Evolutionary conservation across 2,797 vertebrate genomes (phyloP).

Genomic region (Scarus forsteni): DNA sequence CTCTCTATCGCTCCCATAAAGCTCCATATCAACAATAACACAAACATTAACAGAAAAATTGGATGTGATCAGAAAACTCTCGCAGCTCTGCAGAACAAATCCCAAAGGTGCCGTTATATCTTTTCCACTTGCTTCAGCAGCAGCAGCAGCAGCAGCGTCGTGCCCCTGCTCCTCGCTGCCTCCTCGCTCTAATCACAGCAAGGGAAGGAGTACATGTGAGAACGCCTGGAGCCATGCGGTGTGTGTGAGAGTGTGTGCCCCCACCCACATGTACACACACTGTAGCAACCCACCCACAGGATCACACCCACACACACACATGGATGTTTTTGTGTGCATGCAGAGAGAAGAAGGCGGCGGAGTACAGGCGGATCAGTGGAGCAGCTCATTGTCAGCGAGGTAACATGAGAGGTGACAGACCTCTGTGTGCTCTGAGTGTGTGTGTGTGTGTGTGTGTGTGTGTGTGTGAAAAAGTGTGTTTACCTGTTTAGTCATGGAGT

Average conservation of each 20-base stretch:
- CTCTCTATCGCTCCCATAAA: conserved; percentile 18
- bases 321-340: conserved; percentile 39
- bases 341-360: conserved; percentile 53
- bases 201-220: conserved; percentile 66
- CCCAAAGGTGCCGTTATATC: conserved; percentile 77
- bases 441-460: conserved; percentile 18
- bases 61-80: conserved; percentile 65
- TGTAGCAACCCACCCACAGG: conserved; percentile 64
- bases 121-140: conserved; percentile 69
- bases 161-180: conserved; percentile 64
- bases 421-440: conserved; percentile 18
- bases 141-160: conserved; percentile 53
- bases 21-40: conserved; percentile 59
- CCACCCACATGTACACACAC: conserved; percentile 41
- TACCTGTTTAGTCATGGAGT: conserved; percentile 85
- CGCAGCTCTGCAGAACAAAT: conserved; percentile 57
- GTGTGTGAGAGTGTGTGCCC: conserved; percentile 47
- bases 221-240: conserved; percentile 62
- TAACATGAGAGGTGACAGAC: conserved; percentile 72
- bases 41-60: conserved; percentile 61
- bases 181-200: conserved; percentile 73
- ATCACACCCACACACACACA: conserved; percentile 45
- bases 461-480: conserved; percentile 47
- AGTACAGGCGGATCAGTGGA: conserved; percentile 63
- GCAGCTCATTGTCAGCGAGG: conserved; percentile 68